phyloP scores from a whole-genome alignment of 2,113 vertebrate genomes.

The Mixornis gularis region DNA sequence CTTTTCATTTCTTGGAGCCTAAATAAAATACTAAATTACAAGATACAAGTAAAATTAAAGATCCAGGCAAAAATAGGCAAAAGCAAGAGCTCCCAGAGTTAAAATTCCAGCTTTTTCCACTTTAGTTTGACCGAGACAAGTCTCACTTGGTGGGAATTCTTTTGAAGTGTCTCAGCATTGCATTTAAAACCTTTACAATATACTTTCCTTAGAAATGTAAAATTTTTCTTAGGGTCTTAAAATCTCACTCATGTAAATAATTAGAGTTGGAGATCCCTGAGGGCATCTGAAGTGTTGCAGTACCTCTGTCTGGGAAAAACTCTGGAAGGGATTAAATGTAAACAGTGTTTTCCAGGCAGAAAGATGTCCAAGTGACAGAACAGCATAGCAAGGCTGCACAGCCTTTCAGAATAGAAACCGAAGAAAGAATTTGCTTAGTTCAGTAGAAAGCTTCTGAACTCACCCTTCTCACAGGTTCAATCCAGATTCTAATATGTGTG shows the following conservation, averaged over 20 bases:
- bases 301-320: background rate
- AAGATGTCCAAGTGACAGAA: background rate
- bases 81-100: background rate
- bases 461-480: background rate
- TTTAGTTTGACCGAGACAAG: background rate
- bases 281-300: background rate
- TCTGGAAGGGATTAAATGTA: background rate
- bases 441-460: background rate
- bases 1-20: background rate
- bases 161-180: background rate
- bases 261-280: background rate
- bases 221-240: background rate
- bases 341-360: background rate
- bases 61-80: background rate
- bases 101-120: background rate
- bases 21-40: background rate
- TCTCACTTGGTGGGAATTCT: background rate
- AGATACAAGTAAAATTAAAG: background rate
- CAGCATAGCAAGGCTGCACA: background rate
- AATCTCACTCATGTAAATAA: slow-evolving; percentile 5
- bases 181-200: background rate
- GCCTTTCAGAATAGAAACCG: background rate
- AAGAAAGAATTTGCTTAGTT: background rate
- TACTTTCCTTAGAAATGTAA: background rate
- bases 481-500: background rate